Evolutionary conservation across 1,140 invertebrate genomes (phyloP).

Genomic region (Muscidifurax raptorellus): DNA sequence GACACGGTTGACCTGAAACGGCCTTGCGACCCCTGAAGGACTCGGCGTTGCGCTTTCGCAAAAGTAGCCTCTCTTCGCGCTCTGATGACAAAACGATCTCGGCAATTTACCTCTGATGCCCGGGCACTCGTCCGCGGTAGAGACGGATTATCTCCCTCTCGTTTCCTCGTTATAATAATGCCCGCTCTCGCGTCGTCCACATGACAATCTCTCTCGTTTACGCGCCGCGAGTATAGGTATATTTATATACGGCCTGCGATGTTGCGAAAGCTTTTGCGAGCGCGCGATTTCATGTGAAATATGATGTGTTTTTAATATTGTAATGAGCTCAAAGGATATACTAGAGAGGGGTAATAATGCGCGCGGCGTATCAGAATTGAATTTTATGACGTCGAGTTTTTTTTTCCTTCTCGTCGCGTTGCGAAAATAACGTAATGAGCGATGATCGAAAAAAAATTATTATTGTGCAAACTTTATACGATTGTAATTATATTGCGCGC

Average conservation of each 20-base stretch:
- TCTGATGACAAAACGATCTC: constrained; percentile 10
- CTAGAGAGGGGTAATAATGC: background rate
- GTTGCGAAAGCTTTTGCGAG: background rate
- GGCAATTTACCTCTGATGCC: background rate
- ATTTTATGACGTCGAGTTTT: background rate
- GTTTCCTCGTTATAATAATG: constrained; percentile 7
- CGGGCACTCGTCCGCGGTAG: background rate
- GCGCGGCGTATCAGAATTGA: background rate
- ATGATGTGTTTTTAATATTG: background rate
- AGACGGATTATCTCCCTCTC: background rate
- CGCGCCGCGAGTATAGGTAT: background rate
- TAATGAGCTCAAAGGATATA: background rate
- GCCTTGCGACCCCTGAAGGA: constrained; percentile 40
- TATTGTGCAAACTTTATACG: background rate
- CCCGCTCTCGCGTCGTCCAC: background rate
- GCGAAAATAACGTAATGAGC: background rate
- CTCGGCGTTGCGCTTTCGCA: constrained; percentile 16
- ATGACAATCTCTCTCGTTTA: constrained; percentile 1
- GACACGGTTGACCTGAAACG: constrained; percentile 18
- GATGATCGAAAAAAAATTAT: background rate
- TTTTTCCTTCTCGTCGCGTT: background rate
- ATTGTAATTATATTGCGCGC: background rate
- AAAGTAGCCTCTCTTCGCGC: background rate
- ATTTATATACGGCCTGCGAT: no score
- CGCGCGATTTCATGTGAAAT: background rate